Evolutionary conservation across 92 coral and sea anemone genomes (phyloP), one percentile per base, ranked within the genome.

Genomic region (Galaxea fascicularis): DNA sequence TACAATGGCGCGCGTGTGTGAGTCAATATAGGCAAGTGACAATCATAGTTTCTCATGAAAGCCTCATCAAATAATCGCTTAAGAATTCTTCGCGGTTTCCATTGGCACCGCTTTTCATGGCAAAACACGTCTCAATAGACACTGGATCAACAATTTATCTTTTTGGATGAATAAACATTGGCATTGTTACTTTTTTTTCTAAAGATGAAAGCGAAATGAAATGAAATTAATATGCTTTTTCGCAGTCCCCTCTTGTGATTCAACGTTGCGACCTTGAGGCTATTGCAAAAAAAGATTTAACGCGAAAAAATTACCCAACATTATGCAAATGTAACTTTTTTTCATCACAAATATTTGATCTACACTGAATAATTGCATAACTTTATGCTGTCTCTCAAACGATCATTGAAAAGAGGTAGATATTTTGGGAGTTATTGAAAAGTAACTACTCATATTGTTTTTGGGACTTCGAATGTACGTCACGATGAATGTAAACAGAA

Each of bases 41-140:
- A 71, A 56, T 72, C 39, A 58, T 25, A 16, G 30, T 44, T 44
- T 82, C 47, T 21, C 70, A 30, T 82, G 58, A 82, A 82, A 56
- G 86, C 86, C 70, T 82, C 78, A 82, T 82, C 86, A 82, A 82
- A 82, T 82, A 82, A 82, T 67, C 74, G 84, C 75, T 79, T 29
- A 79, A 79, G 71, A 63, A 56, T 81, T 57, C 71, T 56, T 82
- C 47, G 86, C 59, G 71, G 86, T 82, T 82, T 70, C 30, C 78
- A 82, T 39, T 82, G 86, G 78, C 78, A 56, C 45, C 58, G 78
- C 86, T 59, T 70, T 82, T 57, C 86, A 57, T 0, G 75, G 78
- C 17, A 71, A 82, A 82, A 80, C 78, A 71, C 78, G 67, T 82
- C 52, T 82, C 69, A 71, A 71, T 53, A 56, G 44, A 60, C 22